phyloP scores from a whole-genome alignment of 2,888 invertebrate genomes.

The Thymelicus lineola region DNA sequence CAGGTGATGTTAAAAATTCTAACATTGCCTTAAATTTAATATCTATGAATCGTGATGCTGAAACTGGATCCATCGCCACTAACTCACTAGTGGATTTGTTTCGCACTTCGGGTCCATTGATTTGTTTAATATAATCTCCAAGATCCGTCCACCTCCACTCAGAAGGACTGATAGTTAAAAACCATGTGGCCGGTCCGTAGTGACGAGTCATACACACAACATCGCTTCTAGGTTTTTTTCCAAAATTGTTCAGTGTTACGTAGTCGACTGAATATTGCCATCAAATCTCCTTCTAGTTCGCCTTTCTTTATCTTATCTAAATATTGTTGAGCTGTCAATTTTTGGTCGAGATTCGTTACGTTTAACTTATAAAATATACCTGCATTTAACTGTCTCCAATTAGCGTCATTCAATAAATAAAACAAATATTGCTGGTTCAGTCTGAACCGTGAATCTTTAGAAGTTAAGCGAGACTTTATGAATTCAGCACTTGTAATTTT shows the following conservation, averaged over 20 bases:
- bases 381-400: too few relatives aligned
- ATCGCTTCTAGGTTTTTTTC: too few relatives aligned
- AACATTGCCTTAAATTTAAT: conserved; percentile 49
- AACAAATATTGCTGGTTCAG: too few relatives aligned
- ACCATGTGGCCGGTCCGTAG: not conserved
- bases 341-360: conserved; percentile 42
- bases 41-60: conserved; percentile 52
- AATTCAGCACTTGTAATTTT: too few relatives aligned
- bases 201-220: conserved; percentile 17
- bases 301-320: conserved; percentile 45
- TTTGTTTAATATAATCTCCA: conserved; percentile 46
- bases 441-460: too few relatives aligned
- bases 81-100: conserved; percentile 50
- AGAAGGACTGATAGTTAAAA: conserved; percentile 34
- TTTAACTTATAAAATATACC: too few relatives aligned
- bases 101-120: conserved; percentile 46
- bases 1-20: conserved; percentile 48
- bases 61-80: conserved; percentile 53
- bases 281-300: conserved; percentile 37
- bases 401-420: too few relatives aligned
- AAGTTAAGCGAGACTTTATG: too few relatives aligned
- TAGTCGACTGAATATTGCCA: conserved; percentile 47
- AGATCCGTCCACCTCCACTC: conserved; percentile 42
- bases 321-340: conserved; percentile 48
- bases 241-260: conserved; percentile 47